phyloP scores from a whole-genome alignment of 2,797 vertebrate species.

The Sciurus carolinensis region DNA sequence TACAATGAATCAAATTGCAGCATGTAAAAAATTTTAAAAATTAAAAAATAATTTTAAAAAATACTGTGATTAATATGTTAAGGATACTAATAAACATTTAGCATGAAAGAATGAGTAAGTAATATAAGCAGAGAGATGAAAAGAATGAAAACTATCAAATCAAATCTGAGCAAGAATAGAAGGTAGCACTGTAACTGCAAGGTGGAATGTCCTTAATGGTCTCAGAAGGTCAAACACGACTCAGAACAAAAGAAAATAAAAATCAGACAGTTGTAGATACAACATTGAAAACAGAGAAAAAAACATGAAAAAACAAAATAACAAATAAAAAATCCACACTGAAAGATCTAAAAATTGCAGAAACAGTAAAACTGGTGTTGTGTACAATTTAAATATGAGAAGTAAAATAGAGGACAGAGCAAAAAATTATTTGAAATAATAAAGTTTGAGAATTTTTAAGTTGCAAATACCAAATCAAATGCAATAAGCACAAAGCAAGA shows the following conservation, averaged over 20 bases:
- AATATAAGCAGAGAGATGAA: too few relatives aligned
- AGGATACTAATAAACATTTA: background rate
- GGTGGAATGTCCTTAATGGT: fast-evolving
- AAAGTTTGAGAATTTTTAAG: background rate
- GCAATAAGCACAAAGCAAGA: background rate
- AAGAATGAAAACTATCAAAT: background rate
- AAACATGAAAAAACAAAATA: too few relatives aligned
- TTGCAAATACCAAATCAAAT: background rate
- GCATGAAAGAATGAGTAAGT: background rate
- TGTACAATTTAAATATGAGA: background rate
- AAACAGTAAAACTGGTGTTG: background rate
- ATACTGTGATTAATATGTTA: too few relatives aligned
- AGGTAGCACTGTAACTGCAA: too few relatives aligned
- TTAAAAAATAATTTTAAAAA: too few relatives aligned
- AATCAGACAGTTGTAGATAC: background rate
- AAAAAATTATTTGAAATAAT: background rate
- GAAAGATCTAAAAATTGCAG: too few relatives aligned
- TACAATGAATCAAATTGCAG: too few relatives aligned
- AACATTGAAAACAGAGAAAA: background rate
- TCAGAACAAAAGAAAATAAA: background rate
- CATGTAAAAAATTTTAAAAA: too few relatives aligned
- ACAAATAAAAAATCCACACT: too few relatives aligned
- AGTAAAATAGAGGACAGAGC: background rate
- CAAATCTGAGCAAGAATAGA: background rate
- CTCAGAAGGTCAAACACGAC: background rate